Evolutionary conservation across 2,888 invertebrate species (phyloP).

Genomic region (Aphrophora alni): DNA sequence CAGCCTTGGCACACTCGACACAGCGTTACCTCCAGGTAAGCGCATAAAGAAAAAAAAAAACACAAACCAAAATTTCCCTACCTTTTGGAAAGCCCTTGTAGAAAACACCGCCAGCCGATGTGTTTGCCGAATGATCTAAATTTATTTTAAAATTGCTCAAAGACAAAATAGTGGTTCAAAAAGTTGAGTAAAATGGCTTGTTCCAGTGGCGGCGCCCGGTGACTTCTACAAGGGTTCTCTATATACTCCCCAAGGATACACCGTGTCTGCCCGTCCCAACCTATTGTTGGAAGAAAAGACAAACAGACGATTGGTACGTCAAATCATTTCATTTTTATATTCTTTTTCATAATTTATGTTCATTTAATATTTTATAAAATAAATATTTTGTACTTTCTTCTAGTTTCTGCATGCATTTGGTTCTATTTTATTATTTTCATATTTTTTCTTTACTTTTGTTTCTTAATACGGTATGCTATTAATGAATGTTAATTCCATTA

Average conservation of each 20-base stretch:
- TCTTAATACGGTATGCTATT: too few species aligned
- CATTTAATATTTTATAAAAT: not conserved
- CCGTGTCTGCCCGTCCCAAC: conserved; percentile 59
- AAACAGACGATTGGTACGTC: conserved; percentile 41
- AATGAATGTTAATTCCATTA: too few species aligned
- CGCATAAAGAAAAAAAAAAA: conserved; percentile 13
- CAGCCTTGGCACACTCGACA: not conserved
- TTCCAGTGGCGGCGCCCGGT: conserved; percentile 61
- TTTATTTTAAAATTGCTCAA: not conserved
- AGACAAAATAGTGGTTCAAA: too few species aligned
- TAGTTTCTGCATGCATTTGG: too few species aligned
- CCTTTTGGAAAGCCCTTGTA: conserved; percentile 40
- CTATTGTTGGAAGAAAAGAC: conserved; percentile 40
- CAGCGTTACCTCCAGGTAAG: not conserved
- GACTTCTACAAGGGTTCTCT: conserved; percentile 85
- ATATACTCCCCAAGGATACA: conserved; percentile 69
- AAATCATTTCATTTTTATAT: not conserved
- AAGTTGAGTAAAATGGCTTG: conserved; percentile 33
- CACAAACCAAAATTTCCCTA: conserved; percentile 38
- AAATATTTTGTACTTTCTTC: too few species aligned
- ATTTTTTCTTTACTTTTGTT: too few species aligned
- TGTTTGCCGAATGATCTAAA: not conserved
- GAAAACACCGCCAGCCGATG: conserved; percentile 33
- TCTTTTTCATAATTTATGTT: not conserved
- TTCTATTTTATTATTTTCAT: too few species aligned